Conservation (phyloP, 2,797 vertebrate species). For the Hoplostethus mediterraneus region DNA sequence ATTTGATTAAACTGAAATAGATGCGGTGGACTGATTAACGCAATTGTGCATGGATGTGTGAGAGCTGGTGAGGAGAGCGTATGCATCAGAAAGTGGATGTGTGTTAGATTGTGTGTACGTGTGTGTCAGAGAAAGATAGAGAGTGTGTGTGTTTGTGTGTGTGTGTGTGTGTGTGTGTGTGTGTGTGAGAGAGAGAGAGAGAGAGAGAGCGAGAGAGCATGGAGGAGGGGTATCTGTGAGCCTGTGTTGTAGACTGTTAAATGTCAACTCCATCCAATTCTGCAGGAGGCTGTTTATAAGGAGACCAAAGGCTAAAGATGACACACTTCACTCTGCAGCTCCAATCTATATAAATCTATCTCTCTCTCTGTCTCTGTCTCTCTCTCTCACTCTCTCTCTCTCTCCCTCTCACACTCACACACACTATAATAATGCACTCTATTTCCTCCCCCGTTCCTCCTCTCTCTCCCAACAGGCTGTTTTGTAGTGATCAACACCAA, state of each 20-base stretch:
- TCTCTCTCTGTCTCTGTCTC: background rate
- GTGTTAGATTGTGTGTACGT: conserved; percentile 8
- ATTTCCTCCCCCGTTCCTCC: background rate
- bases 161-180: background rate
- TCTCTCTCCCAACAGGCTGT: conserved; percentile 4
- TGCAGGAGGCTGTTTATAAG: conserved; percentile 51
- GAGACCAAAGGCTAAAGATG: conserved; percentile 54
- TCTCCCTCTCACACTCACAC: background rate
- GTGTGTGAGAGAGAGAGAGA: background rate
- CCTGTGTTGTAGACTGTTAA: conserved; percentile 56
- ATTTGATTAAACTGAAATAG: conserved; percentile 45
- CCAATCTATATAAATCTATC: conserved; percentile 24
- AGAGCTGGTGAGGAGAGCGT: background rate
- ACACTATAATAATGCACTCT: background rate
- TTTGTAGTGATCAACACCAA: conserved; percentile 15
- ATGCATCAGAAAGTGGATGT: background rate
- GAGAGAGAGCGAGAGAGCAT: background rate
- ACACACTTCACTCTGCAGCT: conserved; percentile 31
- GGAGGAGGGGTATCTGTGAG: conserved; percentile 23
- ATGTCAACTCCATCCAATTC: conserved; percentile 69
- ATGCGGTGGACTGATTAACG: conserved; percentile 3
- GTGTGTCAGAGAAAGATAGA: background rate
- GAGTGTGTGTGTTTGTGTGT: background rate
- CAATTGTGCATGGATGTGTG: background rate
- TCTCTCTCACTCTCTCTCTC: background rate